phyloP scores from a whole-genome alignment of 2,797 vertebrate genomes.

The Helostoma temminkii region DNA sequence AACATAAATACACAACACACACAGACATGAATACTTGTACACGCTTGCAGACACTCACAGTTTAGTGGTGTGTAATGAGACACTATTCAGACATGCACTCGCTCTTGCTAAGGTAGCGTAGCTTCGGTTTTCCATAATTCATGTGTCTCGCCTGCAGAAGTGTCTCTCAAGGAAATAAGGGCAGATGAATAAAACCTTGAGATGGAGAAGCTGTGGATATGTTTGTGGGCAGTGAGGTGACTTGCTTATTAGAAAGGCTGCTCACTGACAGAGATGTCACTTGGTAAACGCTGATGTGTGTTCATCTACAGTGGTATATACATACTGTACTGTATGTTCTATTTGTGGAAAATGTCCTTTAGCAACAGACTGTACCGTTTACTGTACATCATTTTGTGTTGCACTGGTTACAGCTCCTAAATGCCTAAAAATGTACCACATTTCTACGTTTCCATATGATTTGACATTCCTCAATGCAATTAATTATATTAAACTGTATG shows the following conservation, averaged over 20 bases:
- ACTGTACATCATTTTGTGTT: not conserved
- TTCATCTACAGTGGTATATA: slow-evolving; percentile 2
- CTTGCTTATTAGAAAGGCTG: slow-evolving; percentile 25
- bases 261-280: slow-evolving; percentile 32
- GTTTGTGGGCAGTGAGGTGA: slow-evolving; percentile 27
- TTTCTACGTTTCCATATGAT: not conserved
- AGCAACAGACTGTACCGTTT: not conserved
- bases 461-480: not conserved
- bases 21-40: slow-evolving; percentile 19
- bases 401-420: not conserved
- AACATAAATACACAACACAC: slow-evolving; percentile 41
- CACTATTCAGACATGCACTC: slow-evolving; percentile 36
- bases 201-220: slow-evolving; percentile 30
- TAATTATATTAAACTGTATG: not conserved
- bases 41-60: slow-evolving; percentile 35
- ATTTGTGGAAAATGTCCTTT: not conserved
- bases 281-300: slow-evolving; percentile 26
- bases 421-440: not conserved
- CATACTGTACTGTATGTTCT: slow-evolving; percentile 1
- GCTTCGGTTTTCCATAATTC: slow-evolving; percentile 62
- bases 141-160: slow-evolving; percentile 45
- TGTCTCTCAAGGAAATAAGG: slow-evolving; percentile 55
- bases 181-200: slow-evolving; percentile 45
- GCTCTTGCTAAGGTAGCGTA: slow-evolving; percentile 42
- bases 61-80: slow-evolving; percentile 56